phyloP scores from a whole-genome alignment of 2,113 vertebrate genomes.

The Danionella cerebrum region DNA sequence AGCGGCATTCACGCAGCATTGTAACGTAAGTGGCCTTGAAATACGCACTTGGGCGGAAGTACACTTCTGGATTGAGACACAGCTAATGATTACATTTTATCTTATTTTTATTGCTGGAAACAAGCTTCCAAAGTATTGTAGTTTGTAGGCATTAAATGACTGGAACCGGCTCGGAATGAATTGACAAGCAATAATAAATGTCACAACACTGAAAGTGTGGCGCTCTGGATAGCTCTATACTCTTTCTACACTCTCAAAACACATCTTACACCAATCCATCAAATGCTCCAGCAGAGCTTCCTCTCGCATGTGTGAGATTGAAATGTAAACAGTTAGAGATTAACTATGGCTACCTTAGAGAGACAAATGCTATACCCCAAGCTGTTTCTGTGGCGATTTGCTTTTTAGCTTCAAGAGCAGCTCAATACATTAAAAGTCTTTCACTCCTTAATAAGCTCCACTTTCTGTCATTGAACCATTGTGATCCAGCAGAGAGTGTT shows the following conservation, averaged over 20 bases:
- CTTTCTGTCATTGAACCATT: not conserved
- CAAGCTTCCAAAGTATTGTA: no score
- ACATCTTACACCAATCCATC: not conserved
- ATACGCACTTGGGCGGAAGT: no score
- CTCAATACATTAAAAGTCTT: not conserved
- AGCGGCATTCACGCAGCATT: no score
- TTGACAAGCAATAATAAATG: not conserved
- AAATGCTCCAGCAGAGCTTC: not conserved
- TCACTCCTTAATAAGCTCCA: not conserved
- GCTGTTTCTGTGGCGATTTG: slow-evolving; percentile 42
- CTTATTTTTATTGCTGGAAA: no score
- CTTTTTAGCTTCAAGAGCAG: slow-evolving; percentile 35
- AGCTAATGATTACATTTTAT: no score
- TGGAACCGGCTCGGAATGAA: not conserved
- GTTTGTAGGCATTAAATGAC: not conserved
- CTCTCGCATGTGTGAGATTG: not conserved
- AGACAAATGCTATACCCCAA: slow-evolving; percentile 11
- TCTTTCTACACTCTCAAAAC: not conserved
- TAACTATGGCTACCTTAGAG: slow-evolving; percentile 22
- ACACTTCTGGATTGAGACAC: no score
- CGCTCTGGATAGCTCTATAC: not conserved
- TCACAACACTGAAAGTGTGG: not conserved
- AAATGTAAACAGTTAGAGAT: slow-evolving; percentile 25
- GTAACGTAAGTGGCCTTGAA: no score
- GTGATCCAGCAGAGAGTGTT: not conserved